Conservation (phyloP, 2,888 invertebrate species). For the Ceramica pisi region DNA sequence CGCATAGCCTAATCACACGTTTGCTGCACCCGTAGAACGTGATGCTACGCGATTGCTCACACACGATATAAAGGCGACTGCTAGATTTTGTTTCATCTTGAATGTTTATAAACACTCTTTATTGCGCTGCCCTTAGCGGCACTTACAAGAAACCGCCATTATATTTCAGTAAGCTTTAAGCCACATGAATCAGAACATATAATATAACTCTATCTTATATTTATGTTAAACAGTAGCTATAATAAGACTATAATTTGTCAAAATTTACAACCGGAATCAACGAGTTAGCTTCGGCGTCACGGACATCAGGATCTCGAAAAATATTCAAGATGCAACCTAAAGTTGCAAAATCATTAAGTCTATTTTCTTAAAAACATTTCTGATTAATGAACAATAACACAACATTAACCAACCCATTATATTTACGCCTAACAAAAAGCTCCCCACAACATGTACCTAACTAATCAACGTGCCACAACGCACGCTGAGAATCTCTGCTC, state of each 20-base stretch:
- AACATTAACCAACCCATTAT: conserved; percentile 18
- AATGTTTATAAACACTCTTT: background rate
- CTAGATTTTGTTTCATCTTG: background rate
- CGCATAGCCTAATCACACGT: background rate
- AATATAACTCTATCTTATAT: no score
- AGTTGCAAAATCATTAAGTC: no score
- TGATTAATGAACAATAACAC: background rate
- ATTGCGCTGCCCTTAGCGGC: background rate
- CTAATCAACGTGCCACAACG: conserved; percentile 61
- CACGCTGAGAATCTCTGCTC: conserved; percentile 63
- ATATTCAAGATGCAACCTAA: background rate
- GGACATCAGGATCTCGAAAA: background rate
- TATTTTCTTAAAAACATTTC: background rate
- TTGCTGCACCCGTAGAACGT: background rate
- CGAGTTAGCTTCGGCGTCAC: no score
- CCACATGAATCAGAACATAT: no score
- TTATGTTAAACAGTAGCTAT: no score
- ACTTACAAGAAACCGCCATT: background rate
- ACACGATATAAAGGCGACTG: no score
- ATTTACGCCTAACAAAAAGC: conserved; percentile 43
- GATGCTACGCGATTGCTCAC: background rate
- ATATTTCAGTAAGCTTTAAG: no score
- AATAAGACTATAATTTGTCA: no score
- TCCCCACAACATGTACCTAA: conserved; percentile 35
- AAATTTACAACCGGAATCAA: no score